A percentile compares a stretch with the other conserved stretches of the same genome.
Evolutionary conservation across 2,113 vertebrate species (phyloP).

Genomic region (Eira barbara): DNA sequence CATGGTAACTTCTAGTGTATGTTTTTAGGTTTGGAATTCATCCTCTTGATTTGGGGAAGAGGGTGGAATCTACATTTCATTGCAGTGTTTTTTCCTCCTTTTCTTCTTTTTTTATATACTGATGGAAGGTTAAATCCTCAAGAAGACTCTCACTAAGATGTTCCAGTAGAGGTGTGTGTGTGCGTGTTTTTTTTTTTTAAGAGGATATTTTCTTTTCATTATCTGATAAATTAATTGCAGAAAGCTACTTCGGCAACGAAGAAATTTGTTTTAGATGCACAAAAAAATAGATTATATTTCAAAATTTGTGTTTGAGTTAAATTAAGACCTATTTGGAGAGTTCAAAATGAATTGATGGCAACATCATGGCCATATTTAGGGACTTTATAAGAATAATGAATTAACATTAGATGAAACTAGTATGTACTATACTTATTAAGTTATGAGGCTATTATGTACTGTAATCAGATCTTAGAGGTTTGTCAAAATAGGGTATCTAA

Average conservation of each 20-base stretch:
- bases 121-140: not conserved
- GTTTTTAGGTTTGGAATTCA: not conserved
- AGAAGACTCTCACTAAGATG: not conserved
- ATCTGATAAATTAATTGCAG: not conserved
- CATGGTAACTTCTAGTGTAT: not conserved
- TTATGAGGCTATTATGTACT: not conserved
- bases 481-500: conserved; percentile 39
- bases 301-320: not conserved
- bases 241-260: not conserved
- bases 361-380: not conserved
- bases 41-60: not conserved
- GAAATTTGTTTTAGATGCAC: not conserved
- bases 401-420: not conserved
- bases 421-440: not conserved
- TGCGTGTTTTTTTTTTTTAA: too few relatives aligned
- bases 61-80: not conserved
- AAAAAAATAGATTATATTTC: not conserved
- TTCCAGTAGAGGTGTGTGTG: too few relatives aligned
- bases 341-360: not conserved
- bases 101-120: not conserved
- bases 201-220: not conserved
- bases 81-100: not conserved
- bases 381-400: not conserved
- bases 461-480: conserved; percentile 45
- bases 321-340: not conserved